These are phyloP conservation scores for Palythoa heliodiscus DNA, from an alignment of 92 coral and sea anemone genomes.

Conservation along the genomic window DNA sequence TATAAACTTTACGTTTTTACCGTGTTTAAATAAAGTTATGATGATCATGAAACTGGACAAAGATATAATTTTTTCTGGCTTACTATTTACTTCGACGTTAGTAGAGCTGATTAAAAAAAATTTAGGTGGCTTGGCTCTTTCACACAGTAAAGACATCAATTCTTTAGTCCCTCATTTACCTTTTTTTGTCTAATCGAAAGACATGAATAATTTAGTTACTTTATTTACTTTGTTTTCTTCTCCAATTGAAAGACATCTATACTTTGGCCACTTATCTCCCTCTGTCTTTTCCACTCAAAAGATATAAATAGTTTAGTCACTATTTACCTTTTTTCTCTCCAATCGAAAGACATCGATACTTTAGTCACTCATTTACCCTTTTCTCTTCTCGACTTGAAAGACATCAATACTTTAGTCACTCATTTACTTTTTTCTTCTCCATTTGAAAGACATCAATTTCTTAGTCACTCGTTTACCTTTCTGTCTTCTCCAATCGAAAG, in stretches of 20 bases:
- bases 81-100: too few relatives aligned
- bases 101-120: too few relatives aligned
- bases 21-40: too few relatives aligned
- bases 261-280: conserved; percentile 54
- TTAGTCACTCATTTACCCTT: conserved; percentile 59
- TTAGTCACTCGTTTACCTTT: conserved; percentile 69
- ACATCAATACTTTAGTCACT: too few relatives aligned
- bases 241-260: too few relatives aligned
- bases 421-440: conserved; percentile 77
- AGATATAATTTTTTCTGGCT: too few relatives aligned
- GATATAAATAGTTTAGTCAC: neutral
- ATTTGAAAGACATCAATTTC: too few relatives aligned
- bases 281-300: neutral
- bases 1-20: too few relatives aligned
- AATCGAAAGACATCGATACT: neutral
- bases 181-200: neutral
- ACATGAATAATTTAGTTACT: too few relatives aligned
- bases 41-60: too few relatives aligned
- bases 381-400: conserved; percentile 3
- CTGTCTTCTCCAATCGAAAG: conserved; percentile 71
- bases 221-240: conserved; percentile 70
- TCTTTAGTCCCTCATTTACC: neutral
- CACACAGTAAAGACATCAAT: neutral
- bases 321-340: neutral
- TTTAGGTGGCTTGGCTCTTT: neutral